phyloP scores from a whole-genome alignment of 2,888 invertebrate genomes.

The Melanostoma mellinum region DNA sequence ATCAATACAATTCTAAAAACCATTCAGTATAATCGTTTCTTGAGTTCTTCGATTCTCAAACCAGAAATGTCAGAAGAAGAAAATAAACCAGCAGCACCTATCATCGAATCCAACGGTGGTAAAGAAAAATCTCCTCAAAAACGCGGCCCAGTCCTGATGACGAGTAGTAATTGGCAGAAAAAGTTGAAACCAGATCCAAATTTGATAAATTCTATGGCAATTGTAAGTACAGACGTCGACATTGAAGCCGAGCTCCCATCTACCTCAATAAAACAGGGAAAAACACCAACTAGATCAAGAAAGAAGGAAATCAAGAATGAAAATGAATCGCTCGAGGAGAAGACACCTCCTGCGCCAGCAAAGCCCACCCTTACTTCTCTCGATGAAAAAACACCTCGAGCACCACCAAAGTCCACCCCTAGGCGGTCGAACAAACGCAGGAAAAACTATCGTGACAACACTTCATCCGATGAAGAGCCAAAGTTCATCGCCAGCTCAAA shows the following conservation, averaged over 20 bases:
- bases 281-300: conserved; percentile 12
- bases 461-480: conserved; percentile 57
- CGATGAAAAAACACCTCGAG: not conserved
- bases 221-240: conserved; percentile 46
- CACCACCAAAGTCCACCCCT: not conserved
- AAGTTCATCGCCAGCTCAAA: conserved; percentile 9
- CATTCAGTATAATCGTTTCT: conserved; percentile 36
- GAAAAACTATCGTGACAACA: conserved; percentile 55
- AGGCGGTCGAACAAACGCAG: conserved; percentile 46
- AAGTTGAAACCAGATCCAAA: conserved; percentile 1
- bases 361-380: too few species aligned
- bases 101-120: conserved; percentile 1
- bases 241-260: conserved; percentile 57
- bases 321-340: not conserved
- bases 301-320: not conserved
- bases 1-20: conserved; percentile 53
- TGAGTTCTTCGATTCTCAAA: conserved; percentile 46
- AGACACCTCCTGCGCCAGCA: too few species aligned
- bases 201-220: not conserved
- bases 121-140: not conserved
- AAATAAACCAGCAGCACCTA: conserved; percentile 1
- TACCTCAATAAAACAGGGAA: conserved; percentile 52
- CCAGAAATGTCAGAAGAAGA: conserved; percentile 22
- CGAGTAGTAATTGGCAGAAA: not conserved
- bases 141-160: not conserved